Percentiles rank a stretch among this genome's conserved stretches.
Evolutionary conservation across 2,113 vertebrate genomes (phyloP).

Genomic region (Abramis brama): DNA sequence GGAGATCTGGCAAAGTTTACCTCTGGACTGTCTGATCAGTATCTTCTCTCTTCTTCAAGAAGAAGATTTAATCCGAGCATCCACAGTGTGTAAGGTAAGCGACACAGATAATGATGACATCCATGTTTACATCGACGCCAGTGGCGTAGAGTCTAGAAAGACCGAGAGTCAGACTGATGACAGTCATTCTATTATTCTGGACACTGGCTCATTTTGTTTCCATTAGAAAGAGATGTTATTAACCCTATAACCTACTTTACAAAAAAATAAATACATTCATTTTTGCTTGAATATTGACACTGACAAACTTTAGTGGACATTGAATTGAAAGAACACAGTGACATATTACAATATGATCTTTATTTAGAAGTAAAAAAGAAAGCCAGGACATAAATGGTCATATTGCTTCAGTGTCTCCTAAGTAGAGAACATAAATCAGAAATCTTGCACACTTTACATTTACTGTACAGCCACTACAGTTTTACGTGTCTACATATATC

Average conservation of each 20-base stretch:
- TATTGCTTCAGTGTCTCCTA: too few species aligned
- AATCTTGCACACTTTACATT: too few species aligned
- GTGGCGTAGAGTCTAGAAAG: too few species aligned
- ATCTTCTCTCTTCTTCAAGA: conserved; percentile 71
- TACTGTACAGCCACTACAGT: too few species aligned
- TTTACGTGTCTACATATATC: too few species aligned
- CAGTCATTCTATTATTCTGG: neutral
- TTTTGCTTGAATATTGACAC: neutral
- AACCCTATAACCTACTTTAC: too few species aligned
- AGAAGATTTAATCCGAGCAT: conserved; percentile 69
- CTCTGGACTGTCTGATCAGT: conserved; percentile 71
- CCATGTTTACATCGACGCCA: too few species aligned
- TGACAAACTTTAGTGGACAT: neutral
- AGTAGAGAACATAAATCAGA: too few species aligned
- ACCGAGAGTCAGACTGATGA: too few species aligned
- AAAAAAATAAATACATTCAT: too few species aligned
- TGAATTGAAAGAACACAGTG: neutral
- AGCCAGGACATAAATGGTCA: too few species aligned
- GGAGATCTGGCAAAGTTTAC: conserved; percentile 47
- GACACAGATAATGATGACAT: neutral
- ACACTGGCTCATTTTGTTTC: neutral
- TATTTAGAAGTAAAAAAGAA: neutral
- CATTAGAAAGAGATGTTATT: too few species aligned
- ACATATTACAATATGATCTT: neutral
- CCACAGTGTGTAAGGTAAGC: conserved; percentile 73